Base-by-base conservation (phyloP, 1,140 invertebrate genomes). In the Babylonia areolata region DNA sequence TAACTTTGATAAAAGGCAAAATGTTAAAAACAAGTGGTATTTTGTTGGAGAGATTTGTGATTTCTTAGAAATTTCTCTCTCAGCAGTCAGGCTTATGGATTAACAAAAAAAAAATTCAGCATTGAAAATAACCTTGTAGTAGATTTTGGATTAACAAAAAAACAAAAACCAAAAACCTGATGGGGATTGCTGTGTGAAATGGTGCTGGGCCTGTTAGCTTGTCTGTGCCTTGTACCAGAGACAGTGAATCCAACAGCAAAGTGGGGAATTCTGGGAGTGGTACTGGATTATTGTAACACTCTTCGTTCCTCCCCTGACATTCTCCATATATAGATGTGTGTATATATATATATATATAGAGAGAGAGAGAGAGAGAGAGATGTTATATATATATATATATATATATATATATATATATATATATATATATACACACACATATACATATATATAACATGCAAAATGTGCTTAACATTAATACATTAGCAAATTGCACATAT, bases 281-380 rank as follows among this genome's bases (percentile, higher is more conserved):
- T 85, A n/a, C 54, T 86, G 80, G 28, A 81, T 42, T 73, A 51
- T 17, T 81, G 33, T 86, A n/a, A 39, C 23, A 17, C n/a, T 80
- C 51, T 81, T 58, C 78, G 73, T 87, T 73, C 58, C 20, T 71
- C 40, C 75, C 6, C 33, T n/a, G 31, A 79, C 42, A 85, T n/a
- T 85, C 35, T 69, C 9, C 31, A 40, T 64, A 17, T 40, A 17
- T n/a, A n/a, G n/a, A n/a, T n/a, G n/a, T n/a, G n/a, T n/a, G n/a
- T n/a, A n/a, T n/a, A n/a, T n/a, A n/a, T n/a, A n/a, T n/a, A n/a
- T n/a, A n/a, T n/a, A n/a, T n/a, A n/a, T n/a, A n/a, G n/a, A n/a
- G n/a, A n/a, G n/a, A n/a, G n/a, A n/a, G n/a, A n/a, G n/a, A n/a
- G n/a, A n/a, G n/a, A n/a, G n/a, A n/a, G n/a, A n/a, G n/a, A n/a